Conservation (phyloP, 1,140 invertebrate genomes). For the Drosophila carrolli region DNA sequence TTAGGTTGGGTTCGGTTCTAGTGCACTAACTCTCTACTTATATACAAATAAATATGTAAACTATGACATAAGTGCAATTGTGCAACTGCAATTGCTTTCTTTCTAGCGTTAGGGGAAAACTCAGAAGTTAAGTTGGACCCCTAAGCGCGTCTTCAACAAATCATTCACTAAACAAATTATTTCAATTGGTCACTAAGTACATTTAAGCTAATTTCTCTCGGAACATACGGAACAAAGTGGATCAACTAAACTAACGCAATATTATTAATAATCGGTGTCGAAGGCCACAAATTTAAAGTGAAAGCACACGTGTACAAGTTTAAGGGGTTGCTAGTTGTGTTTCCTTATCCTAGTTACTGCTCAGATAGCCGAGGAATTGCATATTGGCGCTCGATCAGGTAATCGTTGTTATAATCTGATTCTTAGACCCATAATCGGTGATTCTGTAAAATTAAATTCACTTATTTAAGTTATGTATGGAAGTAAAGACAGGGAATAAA, state of each 20-base stretch:
- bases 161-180: conserved; percentile 44
- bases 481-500: too few relatives aligned
- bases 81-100: conserved; percentile 21
- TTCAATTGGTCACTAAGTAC: conserved; percentile 55
- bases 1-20: conserved; percentile 53
- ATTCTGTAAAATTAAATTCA: conserved; percentile 76
- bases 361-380: conserved; percentile 33
- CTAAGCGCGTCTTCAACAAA: conserved; percentile 13
- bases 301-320: conserved; percentile 58
- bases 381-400: conserved; percentile 71
- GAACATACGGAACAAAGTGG: conserved; percentile 16
- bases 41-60: conserved; percentile 73
- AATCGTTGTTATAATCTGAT: conserved; percentile 85
- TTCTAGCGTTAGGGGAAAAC: conserved; percentile 43
- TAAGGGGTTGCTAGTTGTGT: conserved; percentile 28
- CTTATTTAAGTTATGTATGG: not conserved
- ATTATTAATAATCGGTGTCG: conserved; percentile 69
- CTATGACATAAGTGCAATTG: conserved; percentile 30
- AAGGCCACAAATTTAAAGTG: conserved; percentile 71
- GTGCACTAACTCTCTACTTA: conserved; percentile 42
- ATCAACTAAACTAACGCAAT: conserved; percentile 42
- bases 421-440: conserved; percentile 85
- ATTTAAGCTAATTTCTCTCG: conserved; percentile 21
- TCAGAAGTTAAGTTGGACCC: conserved; percentile 14
- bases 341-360: conserved; percentile 31